Percentiles rank a stretch among this genome's conserved stretches.
These are phyloP conservation scores for Microcebus griseorufus DNA, from an alignment of 2,113 vertebrate genomes.

Conservation along the genomic window DNA sequence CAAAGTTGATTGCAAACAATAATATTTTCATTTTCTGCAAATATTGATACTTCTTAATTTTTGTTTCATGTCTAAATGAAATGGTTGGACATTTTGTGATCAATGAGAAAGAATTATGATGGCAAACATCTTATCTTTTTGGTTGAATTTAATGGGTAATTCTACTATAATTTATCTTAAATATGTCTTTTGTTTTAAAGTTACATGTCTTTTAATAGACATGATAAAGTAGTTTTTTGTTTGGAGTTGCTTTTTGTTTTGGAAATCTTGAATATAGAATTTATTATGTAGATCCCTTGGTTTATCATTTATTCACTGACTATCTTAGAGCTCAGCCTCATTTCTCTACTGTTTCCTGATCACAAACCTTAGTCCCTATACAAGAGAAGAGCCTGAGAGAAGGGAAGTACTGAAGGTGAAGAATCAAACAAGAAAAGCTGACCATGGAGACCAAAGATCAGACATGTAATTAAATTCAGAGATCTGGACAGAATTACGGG, in stretches of 20 bases:
- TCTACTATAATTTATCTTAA: neutral
- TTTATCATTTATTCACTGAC: neutral
- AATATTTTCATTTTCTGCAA: neutral
- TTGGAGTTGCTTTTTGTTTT: neutral
- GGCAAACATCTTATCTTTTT: neutral
- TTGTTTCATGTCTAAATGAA: neutral
- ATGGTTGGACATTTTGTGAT: neutral
- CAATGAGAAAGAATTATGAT: neutral
- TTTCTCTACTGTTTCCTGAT: neutral
- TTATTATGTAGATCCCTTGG: neutral
- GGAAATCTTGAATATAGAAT: neutral
- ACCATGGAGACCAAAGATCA: neutral
- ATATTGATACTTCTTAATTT: neutral
- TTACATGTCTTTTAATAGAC: neutral
- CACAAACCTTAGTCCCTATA: neutral
- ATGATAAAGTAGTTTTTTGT: neutral
- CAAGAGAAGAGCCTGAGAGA: neutral
- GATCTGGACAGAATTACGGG: neutral
- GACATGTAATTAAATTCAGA: neutral
- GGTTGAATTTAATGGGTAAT: neutral
- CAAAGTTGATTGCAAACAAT: neutral
- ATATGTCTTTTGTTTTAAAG: neutral
- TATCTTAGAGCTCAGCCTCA: neutral
- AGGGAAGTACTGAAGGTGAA: neutral
- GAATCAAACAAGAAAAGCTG: neutral